phyloP scores from a whole-genome alignment of 2,888 invertebrate genomes.

The Adelphocoris suturalis region DNA sequence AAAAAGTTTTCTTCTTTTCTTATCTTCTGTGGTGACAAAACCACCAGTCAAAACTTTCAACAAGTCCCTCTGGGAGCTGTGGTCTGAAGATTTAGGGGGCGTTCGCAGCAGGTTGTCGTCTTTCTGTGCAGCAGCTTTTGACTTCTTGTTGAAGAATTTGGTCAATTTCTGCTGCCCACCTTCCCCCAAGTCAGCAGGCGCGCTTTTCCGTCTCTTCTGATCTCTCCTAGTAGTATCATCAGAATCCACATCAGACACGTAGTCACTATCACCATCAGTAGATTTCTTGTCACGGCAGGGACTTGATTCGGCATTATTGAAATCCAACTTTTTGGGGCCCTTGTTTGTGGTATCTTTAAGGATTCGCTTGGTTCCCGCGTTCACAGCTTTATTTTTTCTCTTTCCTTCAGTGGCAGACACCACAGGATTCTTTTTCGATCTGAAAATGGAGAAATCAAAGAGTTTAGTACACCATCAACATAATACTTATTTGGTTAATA shows the following conservation, averaged over 20 bases:
- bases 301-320: not conserved
- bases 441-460: not conserved
- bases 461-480: too few species aligned
- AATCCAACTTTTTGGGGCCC: conserved; percentile 57
- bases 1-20: conserved; percentile 57
- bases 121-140: not conserved
- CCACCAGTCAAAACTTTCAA: conserved; percentile 56
- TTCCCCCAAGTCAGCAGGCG: conserved; percentile 42
- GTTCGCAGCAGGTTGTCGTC: conserved; percentile 11
- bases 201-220: conserved; percentile 59
- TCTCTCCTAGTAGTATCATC: not conserved
- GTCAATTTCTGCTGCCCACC: not conserved
- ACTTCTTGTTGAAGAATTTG: not conserved
- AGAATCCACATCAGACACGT: not conserved
- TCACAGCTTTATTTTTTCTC: not conserved
- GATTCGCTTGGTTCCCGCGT: not conserved
- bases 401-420: conserved; percentile 31
- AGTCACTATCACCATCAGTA: conserved; percentile 37
- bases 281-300: not conserved
- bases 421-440: conserved; percentile 23
- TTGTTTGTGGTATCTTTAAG: not conserved
- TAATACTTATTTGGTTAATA: too few species aligned
- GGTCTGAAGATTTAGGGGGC: conserved; percentile 6
- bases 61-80: not conserved
- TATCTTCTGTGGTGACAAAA: not conserved